Conservation (phyloP, 2,797 vertebrate species). For the Macropodus opercularis region DNA sequence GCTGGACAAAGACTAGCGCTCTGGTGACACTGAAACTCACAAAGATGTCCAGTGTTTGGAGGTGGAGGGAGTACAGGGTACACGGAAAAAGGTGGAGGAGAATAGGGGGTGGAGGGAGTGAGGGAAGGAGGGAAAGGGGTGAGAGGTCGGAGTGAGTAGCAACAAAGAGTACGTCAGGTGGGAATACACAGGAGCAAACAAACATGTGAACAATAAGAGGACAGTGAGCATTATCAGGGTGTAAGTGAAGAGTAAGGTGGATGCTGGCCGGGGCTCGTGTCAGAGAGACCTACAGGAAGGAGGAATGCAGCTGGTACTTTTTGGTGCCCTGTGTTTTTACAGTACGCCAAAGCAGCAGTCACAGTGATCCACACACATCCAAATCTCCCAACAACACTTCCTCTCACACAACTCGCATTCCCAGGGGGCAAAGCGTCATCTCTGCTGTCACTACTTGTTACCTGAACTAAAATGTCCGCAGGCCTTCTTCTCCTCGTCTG, state of each 20-base stretch:
- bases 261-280: conserved; percentile 11
- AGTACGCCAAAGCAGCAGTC: conserved; percentile 40
- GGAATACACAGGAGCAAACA: conserved; percentile 14
- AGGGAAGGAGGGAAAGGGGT: background rate
- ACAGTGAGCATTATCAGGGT: background rate
- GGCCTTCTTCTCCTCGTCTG: conserved; percentile 29
- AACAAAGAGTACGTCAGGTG: conserved; percentile 4
- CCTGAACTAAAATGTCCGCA: conserved; percentile 25
- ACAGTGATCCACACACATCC: conserved; percentile 40
- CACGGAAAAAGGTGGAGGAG: no score
- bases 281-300: conserved; percentile 32
- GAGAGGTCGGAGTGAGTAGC: conserved; percentile 8
- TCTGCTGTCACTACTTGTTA: conserved; percentile 50
- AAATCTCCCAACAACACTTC: conserved; percentile 52
- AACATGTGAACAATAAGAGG: background rate
- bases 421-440: conserved; percentile 43
- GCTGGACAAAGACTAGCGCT: conserved; percentile 73
- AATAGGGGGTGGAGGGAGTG: background rate
- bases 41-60: conserved; percentile 76
- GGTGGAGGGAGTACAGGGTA: conserved; percentile 12
- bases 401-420: conserved; percentile 64
- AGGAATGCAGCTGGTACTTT: conserved; percentile 57
- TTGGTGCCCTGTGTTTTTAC: conserved; percentile 39
- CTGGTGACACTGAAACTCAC: conserved; percentile 63
- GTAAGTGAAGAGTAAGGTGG: no score